These are phyloP conservation scores for Aphidius ervi DNA, from an alignment of 1,140 invertebrate species.

Conservation along the genomic window DNA sequence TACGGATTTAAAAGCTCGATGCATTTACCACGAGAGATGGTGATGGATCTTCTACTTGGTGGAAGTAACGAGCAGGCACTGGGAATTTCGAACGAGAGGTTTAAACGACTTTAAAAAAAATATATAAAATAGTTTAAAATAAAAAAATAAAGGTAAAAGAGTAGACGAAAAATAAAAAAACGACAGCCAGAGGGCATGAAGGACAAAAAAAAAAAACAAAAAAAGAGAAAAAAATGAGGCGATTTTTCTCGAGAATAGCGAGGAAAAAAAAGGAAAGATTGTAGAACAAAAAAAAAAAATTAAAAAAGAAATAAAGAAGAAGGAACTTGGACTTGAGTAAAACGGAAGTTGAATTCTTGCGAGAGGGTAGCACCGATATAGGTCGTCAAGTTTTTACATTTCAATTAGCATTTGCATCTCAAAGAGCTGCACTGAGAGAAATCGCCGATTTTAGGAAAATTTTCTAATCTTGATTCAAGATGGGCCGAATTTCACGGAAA, in stretches of 20 bases:
- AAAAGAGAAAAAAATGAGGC: constrained; percentile 7
- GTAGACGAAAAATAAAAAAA: background rate
- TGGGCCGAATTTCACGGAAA: too few relatives aligned
- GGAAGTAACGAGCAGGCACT: constrained; percentile 18
- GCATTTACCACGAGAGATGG: constrained; percentile 3
- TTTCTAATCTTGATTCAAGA: too few relatives aligned
- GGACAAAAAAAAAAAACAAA: constrained; percentile 5
- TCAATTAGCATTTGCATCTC: constrained; percentile 35
- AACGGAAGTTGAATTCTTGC: constrained; percentile 8
- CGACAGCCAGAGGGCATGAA: constrained; percentile 5
- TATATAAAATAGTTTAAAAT: constrained; percentile 1
- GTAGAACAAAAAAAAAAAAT: background rate
- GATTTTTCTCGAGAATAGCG: constrained; percentile 7
- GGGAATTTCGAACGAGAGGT: constrained; percentile 15
- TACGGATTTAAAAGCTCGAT: constrained; percentile 17
- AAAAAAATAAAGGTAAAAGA: constrained; percentile 4
- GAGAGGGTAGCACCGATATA: constrained; percentile 19
- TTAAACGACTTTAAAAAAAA: constrained; percentile 4
- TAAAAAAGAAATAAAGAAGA: background rate
- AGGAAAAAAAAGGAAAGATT: background rate
- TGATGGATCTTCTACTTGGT: constrained; percentile 13
- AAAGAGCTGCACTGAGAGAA: too few relatives aligned
- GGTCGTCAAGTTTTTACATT: constrained; percentile 28
- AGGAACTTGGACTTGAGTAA: background rate
- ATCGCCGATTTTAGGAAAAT: too few relatives aligned